Evolutionary conservation across 2,797 vertebrate genomes (phyloP), one percentile per base, ranked within the genome.

Genomic region (Amphiprion clarkii): DNA sequence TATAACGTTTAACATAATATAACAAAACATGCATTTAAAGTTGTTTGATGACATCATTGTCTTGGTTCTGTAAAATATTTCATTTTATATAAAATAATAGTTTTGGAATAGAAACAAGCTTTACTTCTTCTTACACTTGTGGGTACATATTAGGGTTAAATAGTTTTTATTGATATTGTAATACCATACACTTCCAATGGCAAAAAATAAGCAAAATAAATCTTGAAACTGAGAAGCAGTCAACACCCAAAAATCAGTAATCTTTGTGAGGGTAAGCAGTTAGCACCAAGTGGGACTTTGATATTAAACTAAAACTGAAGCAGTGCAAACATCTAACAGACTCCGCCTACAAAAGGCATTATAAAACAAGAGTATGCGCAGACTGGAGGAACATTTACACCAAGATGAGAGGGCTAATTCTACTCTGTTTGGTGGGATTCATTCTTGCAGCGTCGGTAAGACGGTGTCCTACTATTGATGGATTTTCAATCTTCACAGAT

Each of bases 361-460:
- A 46, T 56, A 56, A 56, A 55, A 49, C 46, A 49, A 49, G 29
- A 14, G 14, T 4, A 44, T 23, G 12, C n/a, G 53, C 19, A 56
- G 25, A 31, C 64, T 3, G 39, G 8, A 67, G 65, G 14, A 0
- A 0, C 8, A 4, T 2, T 19, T 44, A 23, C 40, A 48, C 21
- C 53, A 57, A 3, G 12, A 49, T 49, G 46, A 49, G 7, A n/a
- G 46, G 46, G 8, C 19, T 49, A 1, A 10, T 3, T n/a, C 6
- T 49, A 10, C 67, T 84, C 12, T 69, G 49, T 27, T 13, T 84
- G 68, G 14, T 82, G 48, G 81, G 76, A 54, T 7, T 84, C 0
- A 29, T 77, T 59, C 14, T 75, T 0, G 7, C 42, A 23, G 73
- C 66, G 5, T 49, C 7, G 62, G 84, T 86, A 76, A 87, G 72